phyloP scores from a whole-genome alignment of 2,113 vertebrate genomes.

The Cyphomyrus plagiostoma region DNA sequence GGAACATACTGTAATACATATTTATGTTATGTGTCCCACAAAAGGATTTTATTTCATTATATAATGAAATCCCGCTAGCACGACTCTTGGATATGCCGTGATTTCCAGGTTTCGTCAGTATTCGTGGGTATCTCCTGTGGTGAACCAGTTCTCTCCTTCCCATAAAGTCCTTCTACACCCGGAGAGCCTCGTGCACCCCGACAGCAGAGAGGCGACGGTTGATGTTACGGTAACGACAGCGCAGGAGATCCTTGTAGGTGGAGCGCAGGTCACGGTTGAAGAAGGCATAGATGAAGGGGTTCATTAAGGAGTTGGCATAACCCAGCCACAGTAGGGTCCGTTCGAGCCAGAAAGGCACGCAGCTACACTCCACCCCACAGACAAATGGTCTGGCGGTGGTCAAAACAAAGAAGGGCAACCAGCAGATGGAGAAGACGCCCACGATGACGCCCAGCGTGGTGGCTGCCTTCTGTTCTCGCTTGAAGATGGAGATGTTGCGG shows the following conservation, averaged over 20 bases:
- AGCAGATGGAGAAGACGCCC: constrained; percentile 65
- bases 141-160: not conserved
- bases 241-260: constrained; percentile 66
- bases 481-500: constrained; percentile 71
- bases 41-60: not conserved
- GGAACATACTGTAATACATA: constrained; percentile 39
- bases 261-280: constrained; percentile 70
- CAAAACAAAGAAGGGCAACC: constrained; percentile 70
- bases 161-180: constrained; percentile 36
- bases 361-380: constrained; percentile 68
- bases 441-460: constrained; percentile 70
- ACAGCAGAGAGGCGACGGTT: constrained; percentile 69
- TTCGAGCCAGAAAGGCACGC: constrained; percentile 71
- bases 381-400: constrained; percentile 68
- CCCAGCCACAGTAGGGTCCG: constrained; percentile 68
- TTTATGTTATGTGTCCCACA: not conserved
- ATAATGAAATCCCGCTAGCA: not conserved
- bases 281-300: constrained; percentile 73
- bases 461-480: constrained; percentile 70
- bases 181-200: constrained; percentile 67
- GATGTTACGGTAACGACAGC: constrained; percentile 70
- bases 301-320: constrained; percentile 71
- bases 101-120: not conserved
- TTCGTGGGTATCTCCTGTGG: not conserved
- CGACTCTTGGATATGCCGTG: not conserved